These are phyloP conservation scores for Halichoeres trimaculatus DNA, from an alignment of 2,113 vertebrate species.

Conservation along the genomic window DNA sequence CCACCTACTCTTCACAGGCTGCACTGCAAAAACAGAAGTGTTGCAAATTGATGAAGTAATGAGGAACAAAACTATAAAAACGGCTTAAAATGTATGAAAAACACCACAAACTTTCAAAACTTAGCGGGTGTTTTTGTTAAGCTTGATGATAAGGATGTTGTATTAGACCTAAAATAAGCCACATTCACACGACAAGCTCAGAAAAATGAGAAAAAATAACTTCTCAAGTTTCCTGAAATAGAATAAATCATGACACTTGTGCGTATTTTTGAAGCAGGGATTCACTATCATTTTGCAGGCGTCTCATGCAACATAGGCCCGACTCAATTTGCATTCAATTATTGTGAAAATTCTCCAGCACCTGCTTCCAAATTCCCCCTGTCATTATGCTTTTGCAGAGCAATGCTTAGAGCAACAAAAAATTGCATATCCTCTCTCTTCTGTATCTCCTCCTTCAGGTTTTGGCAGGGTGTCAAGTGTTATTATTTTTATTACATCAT, in stretches of 20 bases:
- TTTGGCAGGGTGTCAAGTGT: conserved; percentile 27
- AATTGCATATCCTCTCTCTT: not conserved
- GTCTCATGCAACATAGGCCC: conserved; percentile 39
- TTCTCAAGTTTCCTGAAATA: too few species aligned
- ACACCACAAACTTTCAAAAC: too few species aligned
- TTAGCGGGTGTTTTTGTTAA: too few species aligned
- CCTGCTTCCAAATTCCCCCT: conserved; percentile 80
- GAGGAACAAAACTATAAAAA: too few species aligned
- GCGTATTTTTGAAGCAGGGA: not conserved
- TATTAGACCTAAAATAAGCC: too few species aligned
- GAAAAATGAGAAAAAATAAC: too few species aligned
- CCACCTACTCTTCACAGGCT: conserved; percentile 28
- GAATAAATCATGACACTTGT: not conserved
- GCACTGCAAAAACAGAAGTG: conserved; percentile 27
- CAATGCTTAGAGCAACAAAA: conserved; percentile 18
- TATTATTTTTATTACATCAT: conserved; percentile 43
- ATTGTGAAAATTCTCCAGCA: conserved; percentile 68
- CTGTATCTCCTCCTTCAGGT: conserved; percentile 9
- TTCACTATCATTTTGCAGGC: conserved; percentile 1
- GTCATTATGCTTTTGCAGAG: conserved; percentile 61
- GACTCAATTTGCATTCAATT: conserved; percentile 77
- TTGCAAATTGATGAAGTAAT: not conserved
- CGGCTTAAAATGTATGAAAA: too few species aligned
- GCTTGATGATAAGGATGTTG: too few species aligned
- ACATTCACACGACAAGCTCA: too few species aligned